Percentiles rank a stretch among this genome's conserved stretches.
phyloP scores from a whole-genome alignment of 2,797 vertebrate genomes.

The Tokudaia tokunoshimensis region DNA sequence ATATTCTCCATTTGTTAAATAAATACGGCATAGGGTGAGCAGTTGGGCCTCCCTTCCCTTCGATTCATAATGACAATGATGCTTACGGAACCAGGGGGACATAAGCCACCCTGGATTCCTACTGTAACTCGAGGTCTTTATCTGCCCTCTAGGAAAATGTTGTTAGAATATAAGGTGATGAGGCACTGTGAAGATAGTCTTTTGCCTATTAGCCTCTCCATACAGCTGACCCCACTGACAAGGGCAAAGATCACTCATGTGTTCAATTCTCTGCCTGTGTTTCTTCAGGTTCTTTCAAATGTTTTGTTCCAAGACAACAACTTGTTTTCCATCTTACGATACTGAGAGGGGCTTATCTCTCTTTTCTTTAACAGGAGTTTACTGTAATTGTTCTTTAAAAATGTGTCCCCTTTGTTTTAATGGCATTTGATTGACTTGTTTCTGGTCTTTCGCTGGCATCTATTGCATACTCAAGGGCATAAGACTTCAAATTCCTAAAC shows the following conservation, averaged over 20 bases:
- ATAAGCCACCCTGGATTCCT: neutral
- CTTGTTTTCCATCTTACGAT: neutral
- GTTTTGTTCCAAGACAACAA: neutral
- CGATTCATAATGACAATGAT: neutral
- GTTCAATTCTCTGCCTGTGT: neutral
- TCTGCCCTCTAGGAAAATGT: neutral
- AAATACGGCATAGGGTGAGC: neutral
- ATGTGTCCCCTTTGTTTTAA: accelerated
- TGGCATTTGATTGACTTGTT: neutral
- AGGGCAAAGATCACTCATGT: neutral
- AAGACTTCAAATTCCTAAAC: neutral
- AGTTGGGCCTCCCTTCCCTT: neutral
- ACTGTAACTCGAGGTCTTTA: neutral
- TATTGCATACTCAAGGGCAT: too few species aligned
- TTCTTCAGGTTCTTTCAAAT: neutral
- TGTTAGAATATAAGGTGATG: neutral
- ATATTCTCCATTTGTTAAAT: neutral
- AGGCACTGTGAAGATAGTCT: accelerated
- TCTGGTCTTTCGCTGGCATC: neutral
- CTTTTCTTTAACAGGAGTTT: neutral
- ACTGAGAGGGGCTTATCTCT: neutral
- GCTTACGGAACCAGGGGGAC: neutral
- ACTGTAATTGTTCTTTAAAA: neutral
- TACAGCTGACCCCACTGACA: neutral
- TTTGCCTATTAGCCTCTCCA: accelerated